These are phyloP conservation scores for Subanguina moxae DNA, from an alignment of 1,140 invertebrate species.

Conservation along the genomic window DNA sequence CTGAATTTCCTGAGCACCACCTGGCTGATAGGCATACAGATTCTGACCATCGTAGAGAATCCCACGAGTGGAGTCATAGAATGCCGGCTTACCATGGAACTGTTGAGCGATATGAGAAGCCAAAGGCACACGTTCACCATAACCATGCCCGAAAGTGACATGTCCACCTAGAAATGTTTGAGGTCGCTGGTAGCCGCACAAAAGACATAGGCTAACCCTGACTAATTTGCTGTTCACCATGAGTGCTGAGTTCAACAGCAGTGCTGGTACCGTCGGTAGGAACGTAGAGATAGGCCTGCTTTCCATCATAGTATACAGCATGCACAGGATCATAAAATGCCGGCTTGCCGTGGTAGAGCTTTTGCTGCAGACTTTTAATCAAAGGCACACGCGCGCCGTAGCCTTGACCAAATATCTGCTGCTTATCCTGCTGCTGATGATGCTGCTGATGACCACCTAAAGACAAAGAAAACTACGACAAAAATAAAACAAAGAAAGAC, in stretches of 20 bases:
- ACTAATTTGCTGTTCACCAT: background rate
- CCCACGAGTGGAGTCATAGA: background rate
- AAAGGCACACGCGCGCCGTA: background rate
- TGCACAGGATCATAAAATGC: slow-evolving; percentile 1
- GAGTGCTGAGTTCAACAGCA: background rate
- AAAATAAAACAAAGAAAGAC: no score
- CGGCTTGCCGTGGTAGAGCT: slow-evolving; percentile 2
- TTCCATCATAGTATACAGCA: background rate
- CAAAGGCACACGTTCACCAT: background rate
- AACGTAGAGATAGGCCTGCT: background rate
- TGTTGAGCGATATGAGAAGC: background rate
- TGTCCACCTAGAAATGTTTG: background rate
- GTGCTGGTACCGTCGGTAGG: background rate
- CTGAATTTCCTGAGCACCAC: no score
- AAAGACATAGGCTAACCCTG: background rate
- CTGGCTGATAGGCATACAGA: slow-evolving; percentile 1
- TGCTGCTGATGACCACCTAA: background rate
- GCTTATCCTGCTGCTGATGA: no score
- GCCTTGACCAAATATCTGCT: background rate
- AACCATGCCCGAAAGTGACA: background rate
- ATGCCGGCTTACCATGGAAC: background rate
- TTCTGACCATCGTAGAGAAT: background rate
- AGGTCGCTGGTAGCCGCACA: background rate
- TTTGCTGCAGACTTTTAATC: background rate
- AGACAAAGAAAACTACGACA: no score